Evolutionary conservation across 1,140 invertebrate genomes (phyloP).

Genomic region (Globodera rostochiensis): DNA sequence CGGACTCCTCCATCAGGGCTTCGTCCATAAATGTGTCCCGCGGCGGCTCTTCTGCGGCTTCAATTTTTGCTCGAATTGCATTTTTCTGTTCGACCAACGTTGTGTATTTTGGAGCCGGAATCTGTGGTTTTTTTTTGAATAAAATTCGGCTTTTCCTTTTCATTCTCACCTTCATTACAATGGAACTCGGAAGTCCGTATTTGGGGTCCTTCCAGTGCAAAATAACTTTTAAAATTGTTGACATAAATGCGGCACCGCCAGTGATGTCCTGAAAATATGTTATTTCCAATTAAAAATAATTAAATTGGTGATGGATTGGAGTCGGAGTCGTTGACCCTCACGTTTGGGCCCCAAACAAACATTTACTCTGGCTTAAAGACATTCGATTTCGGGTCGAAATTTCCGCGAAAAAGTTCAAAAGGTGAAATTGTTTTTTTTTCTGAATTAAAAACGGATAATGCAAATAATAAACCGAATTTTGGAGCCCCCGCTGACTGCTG

Average conservation of each 20-base stretch:
- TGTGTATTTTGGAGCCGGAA: conserved; percentile 14
- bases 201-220: conserved; percentile 34
- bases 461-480: neutral
- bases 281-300: neutral
- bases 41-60: neutral
- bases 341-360: too few relatives aligned
- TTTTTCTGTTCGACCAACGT: neutral
- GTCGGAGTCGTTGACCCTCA: too few relatives aligned
- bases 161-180: conserved; percentile 37
- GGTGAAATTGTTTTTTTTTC: too few relatives aligned
- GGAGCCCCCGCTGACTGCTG: too few relatives aligned
- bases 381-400: too few relatives aligned
- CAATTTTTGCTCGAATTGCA: neutral
- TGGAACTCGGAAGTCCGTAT: conserved; percentile 2
- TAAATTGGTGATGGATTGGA: too few relatives aligned
- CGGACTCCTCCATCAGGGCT: neutral
- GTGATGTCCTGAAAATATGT: conserved; percentile 20
- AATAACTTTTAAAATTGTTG: conserved; percentile 29
- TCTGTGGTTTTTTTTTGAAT: neutral
- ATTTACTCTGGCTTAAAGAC: too few relatives aligned
- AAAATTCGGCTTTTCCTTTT: neutral
- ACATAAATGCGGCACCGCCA: conserved; percentile 41
- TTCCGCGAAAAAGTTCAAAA: too few relatives aligned
- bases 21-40: neutral
- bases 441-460: neutral